Evolutionary conservation across 2,797 vertebrate genomes (phyloP).

Genomic region (Mus spretus): DNA sequence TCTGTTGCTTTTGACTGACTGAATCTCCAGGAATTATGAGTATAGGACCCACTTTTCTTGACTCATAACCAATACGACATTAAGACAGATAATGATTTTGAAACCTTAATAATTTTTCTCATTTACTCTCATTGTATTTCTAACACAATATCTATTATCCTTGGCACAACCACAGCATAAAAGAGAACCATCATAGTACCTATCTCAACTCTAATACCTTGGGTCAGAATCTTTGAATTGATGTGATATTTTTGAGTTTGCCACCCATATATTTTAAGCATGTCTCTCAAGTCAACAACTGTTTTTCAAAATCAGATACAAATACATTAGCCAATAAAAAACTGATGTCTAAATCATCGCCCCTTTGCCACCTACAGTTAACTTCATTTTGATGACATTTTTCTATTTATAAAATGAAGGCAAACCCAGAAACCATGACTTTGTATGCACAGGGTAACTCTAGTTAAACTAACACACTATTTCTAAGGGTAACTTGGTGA

Average conservation of each 20-base stretch:
- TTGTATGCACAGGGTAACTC: background rate
- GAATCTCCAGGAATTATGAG: background rate
- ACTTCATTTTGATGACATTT: background rate
- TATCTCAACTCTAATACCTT: background rate
- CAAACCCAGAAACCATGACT: background rate
- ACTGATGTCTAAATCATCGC: background rate
- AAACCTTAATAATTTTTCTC: background rate
- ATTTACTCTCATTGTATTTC: background rate
- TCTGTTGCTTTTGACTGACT: background rate
- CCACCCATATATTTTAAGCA: background rate
- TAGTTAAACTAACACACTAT: background rate
- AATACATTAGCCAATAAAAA: background rate
- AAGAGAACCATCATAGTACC: background rate
- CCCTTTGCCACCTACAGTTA: background rate
- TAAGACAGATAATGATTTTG: background rate
- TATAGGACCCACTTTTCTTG: background rate
- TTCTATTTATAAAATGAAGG: background rate
- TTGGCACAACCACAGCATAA: background rate
- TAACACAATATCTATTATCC: background rate
- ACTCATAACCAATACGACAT: background rate
- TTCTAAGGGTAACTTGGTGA: background rate
- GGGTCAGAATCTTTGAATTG: background rate
- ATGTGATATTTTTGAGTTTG: background rate
- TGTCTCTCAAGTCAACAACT: background rate
- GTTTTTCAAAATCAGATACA: conserved; percentile 36